phyloP scores from a whole-genome alignment of 2,797 vertebrate genomes.

The Streptopelia turtur region DNA sequence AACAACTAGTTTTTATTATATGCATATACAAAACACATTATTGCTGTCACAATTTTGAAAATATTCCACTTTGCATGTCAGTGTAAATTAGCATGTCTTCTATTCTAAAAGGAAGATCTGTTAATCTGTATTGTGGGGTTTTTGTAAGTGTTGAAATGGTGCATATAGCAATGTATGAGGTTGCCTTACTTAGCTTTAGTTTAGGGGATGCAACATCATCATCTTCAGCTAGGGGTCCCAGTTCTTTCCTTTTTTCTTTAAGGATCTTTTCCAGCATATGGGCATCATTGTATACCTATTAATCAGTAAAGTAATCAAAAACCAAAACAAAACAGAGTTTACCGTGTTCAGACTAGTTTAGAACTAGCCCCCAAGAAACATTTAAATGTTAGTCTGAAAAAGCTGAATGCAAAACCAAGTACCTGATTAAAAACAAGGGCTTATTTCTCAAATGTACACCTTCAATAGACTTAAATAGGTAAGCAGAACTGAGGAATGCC shows the following conservation, averaged over 20 bases:
- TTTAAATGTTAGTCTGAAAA: not conserved
- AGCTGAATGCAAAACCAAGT: not conserved
- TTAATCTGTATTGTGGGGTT: not conserved
- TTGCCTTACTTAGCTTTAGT: conserved; percentile 92
- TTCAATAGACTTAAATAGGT: not conserved
- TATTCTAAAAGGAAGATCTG: not conserved
- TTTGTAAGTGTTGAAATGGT: not conserved
- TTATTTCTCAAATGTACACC: not conserved
- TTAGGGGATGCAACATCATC: conserved; percentile 95
- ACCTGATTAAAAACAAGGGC: not conserved
- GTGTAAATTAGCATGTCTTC: not conserved
- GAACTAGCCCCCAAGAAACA: not conserved
- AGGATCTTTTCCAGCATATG: conserved; percentile 95
- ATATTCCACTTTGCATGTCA: not conserved
- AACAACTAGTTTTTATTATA: not conserved
- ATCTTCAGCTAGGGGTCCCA: conserved; percentile 91
- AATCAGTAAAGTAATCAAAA: conserved; percentile 59
- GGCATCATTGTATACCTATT: conserved; percentile 96
- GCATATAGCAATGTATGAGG: not conserved
- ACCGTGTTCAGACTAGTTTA: not conserved
- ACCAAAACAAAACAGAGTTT: not conserved
- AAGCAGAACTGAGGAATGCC: not conserved
- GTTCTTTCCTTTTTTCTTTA: conserved; percentile 92
- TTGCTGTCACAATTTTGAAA: not conserved
- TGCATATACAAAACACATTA: not conserved